Evolutionary conservation across 2,113 vertebrate species (phyloP), one percentile per base, ranked within the genome.

Genomic region (Dryoscopus gambensis): DNA sequence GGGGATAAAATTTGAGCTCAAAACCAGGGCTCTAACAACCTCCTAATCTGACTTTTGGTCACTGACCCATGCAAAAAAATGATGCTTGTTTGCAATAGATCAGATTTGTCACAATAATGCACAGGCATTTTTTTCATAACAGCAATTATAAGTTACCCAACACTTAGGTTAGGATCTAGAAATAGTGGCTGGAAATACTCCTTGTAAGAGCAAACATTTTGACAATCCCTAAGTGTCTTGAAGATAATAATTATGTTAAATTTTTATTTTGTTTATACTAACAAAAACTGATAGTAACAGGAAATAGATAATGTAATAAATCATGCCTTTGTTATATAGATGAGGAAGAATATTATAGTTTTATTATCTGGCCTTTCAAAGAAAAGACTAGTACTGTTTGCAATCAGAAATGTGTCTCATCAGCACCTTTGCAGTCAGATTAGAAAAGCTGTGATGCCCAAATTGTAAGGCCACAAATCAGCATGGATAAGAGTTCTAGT

Each of bases 201-300:
- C 13, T 52, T 11, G 5, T 49, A 71, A 74, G 13, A 81, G 14
- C 13, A 97, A 93, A 86, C 5, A 69, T 90, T 92, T 73, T 82
- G 53, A 73, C 42, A 88, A 37, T 57, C 31, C 11, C 6, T 84
- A 69, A 91, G 57, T 46, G 23, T 56, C 84, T 57, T 63, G 12
- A 2, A 75, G 57, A 84, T 89, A 76, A 69, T 52, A 81, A 70
- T 57, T 65, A 60, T 27, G 14, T 63, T 78, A 86, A 46, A 22
- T 65, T 87, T 87, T 86, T 75, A n/a, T 85, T 90, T 91, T 96
- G 80, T 95, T 96, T 95, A 95, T 52, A 60, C n/a, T 53, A 17
- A 70, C 24, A 91, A 63, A 92, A 95, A 35, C 9, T 77, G 37
- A 57, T 73, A 89, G 31, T 8, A 91, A 87, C 57, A 68, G 82